Evolutionary conservation across 2,797 vertebrate species (phyloP).

Genomic region (Carduelis carduelis): DNA sequence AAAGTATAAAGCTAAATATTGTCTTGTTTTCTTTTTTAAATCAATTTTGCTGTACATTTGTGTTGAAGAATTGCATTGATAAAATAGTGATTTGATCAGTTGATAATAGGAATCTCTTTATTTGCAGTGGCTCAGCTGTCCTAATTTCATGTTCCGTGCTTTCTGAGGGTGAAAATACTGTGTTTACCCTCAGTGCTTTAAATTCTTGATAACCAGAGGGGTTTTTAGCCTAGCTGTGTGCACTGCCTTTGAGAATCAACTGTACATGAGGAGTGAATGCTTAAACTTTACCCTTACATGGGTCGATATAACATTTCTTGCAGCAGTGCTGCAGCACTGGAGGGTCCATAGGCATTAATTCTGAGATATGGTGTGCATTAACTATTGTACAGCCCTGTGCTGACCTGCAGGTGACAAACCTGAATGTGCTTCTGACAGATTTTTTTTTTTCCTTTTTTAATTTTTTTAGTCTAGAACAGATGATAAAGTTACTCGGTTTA

Average conservation of each 20-base stretch:
- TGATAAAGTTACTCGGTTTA: conserved; percentile 93
- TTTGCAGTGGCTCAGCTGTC: neutral
- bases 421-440: conserved; percentile 23
- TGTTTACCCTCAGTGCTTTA: neutral
- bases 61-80: neutral
- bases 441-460: neutral
- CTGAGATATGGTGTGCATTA: neutral
- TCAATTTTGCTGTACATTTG: neutral
- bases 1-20: neutral
- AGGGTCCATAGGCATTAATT: neutral
- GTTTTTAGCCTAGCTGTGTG: neutral
- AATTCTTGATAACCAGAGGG: neutral
- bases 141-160: neutral
- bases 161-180: neutral
- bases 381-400: neutral
- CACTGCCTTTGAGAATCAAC: neutral
- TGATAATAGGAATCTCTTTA: neutral
- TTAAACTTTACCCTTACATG: neutral
- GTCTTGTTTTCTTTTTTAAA: neutral
- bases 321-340: neutral
- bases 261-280: neutral
- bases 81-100: neutral
- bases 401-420: neutral
- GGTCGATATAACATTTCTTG: neutral
- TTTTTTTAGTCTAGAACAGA: conserved; percentile 90